Conservation (phyloP, 2,888 invertebrate genomes). For the Andrena hattorfiana region DNA sequence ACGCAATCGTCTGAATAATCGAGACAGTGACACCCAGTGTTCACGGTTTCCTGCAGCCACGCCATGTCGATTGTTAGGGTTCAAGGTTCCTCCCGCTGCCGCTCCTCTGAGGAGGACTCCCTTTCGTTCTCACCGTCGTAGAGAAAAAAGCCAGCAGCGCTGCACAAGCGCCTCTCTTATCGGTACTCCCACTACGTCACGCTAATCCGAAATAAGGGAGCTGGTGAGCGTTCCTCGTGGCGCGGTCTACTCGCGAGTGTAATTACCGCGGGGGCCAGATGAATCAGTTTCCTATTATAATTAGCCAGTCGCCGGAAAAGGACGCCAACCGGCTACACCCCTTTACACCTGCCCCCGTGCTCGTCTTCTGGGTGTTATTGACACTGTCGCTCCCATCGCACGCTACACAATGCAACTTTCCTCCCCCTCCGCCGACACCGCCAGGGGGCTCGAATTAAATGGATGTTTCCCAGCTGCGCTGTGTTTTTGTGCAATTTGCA, state of each 20-base stretch:
- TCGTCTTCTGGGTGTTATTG: conserved; percentile 42
- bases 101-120: conserved; percentile 47
- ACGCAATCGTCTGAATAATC: neutral
- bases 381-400: conserved; percentile 58
- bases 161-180: conserved; percentile 37
- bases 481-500: conserved; percentile 12
- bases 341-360: conserved; percentile 40
- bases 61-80: conserved; percentile 34
- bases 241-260: conserved; percentile 22
- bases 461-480: conserved; percentile 25
- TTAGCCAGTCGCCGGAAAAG: conserved; percentile 61
- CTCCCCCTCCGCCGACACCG: conserved; percentile 31
- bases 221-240: neutral
- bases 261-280: conserved; percentile 59
- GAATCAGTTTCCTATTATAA: conserved; percentile 68
- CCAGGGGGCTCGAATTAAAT: conserved; percentile 25
- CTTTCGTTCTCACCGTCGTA: conserved; percentile 53
- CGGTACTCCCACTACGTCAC: conserved; percentile 38
- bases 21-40: conserved; percentile 34
- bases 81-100: conserved; percentile 58
- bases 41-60: conserved; percentile 34
- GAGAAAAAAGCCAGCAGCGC: conserved; percentile 22
- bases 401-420: conserved; percentile 47
- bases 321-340: conserved; percentile 40
- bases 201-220: conserved; percentile 26